These are phyloP conservation scores for Drosophila mimica DNA, from an alignment of 2,888 invertebrate genomes.

Conservation along the genomic window DNA sequence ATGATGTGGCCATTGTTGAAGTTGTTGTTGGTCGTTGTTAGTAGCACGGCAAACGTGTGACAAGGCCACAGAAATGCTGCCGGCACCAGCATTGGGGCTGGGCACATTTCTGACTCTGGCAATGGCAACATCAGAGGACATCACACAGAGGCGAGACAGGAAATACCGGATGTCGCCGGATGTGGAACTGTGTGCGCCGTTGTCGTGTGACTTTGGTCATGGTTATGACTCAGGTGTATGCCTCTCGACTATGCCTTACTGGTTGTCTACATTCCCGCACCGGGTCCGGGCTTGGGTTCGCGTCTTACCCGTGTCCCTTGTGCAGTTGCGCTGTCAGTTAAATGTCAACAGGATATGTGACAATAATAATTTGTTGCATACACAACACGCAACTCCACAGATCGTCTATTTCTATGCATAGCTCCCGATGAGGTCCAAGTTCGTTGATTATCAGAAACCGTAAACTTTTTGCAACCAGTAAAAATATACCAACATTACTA, in stretches of 20 bases:
- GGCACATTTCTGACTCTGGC: neutral
- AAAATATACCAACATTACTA: neutral
- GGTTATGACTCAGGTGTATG: constrained; percentile 72
- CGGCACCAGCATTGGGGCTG: constrained; percentile 38
- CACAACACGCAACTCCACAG: constrained; percentile 19
- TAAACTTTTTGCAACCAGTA: neutral
- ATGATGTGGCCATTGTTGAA: constrained; percentile 59
- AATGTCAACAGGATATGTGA: constrained; percentile 71
- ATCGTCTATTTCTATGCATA: neutral
- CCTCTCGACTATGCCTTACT: constrained; percentile 39
- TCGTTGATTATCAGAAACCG: neutral
- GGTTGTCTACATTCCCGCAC: constrained; percentile 1
- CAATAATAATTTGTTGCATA: constrained; percentile 71
- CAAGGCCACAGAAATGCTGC: constrained; percentile 75
- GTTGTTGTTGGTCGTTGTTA: constrained; percentile 56
- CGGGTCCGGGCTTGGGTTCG: constrained; percentile 1
- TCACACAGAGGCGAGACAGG: constrained; percentile 48
- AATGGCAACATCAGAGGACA: constrained; percentile 24
- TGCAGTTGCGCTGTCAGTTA: constrained; percentile 63
- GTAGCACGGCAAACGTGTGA: constrained; percentile 68
- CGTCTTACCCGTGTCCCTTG: constrained; percentile 54
- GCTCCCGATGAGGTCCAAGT: neutral
- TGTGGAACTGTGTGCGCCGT: constrained; percentile 65
- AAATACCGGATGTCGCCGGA: constrained; percentile 79
- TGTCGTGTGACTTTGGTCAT: constrained; percentile 79